Base-by-base conservation (phyloP, 1,140 invertebrate genomes). In the Branchinecta lynchi region DNA sequence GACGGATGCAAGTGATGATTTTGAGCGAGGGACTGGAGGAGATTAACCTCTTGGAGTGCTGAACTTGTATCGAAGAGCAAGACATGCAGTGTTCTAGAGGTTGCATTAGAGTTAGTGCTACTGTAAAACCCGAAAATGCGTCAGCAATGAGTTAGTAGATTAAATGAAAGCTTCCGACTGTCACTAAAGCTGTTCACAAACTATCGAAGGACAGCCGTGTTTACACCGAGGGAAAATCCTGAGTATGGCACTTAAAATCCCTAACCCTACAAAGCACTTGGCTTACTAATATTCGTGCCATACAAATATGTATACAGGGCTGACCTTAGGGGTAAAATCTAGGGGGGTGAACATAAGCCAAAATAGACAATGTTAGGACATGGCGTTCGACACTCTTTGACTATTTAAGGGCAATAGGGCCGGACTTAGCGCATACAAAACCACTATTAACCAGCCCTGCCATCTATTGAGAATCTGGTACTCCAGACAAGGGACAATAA, bases 341-440 rank as follows among this genome's bases (percentile, higher is more conserved):
- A 60, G 51, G 51, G 51, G 17, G 17, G 51, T 15, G 17, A 60
- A 20, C 51, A 60, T 60, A 15, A 60, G 12, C 12, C 12, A 60
- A 15, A 20, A 60, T 20, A 20, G 51, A 60, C 51, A 20, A 20
- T 12, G 51, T 60, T 60, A 60, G 51, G 17, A 60, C 51, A 60
- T 15, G 17, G 17, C 51, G 51, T 60, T 60, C 51, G 51, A 60
- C 51, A 60, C 51, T 60, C 51, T 60, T 60, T 60, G 17, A 12
- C 17, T 12, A 15, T 60, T 60, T 15, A 60, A 60, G 51, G 51
- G 51, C 51, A 60, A 20, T 60, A 60, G 51, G 51, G 51, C 51
- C 51, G 51, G 51, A 60, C 51, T n/a, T 60, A 60, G 17, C 12
- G 51, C 51, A 60, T 60, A 60, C 51, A 60, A 60, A 60, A 60